Evolutionary conservation across 1,140 invertebrate genomes (phyloP), one percentile per base, ranked within the genome.

Genomic region (Samia ricini): DNA sequence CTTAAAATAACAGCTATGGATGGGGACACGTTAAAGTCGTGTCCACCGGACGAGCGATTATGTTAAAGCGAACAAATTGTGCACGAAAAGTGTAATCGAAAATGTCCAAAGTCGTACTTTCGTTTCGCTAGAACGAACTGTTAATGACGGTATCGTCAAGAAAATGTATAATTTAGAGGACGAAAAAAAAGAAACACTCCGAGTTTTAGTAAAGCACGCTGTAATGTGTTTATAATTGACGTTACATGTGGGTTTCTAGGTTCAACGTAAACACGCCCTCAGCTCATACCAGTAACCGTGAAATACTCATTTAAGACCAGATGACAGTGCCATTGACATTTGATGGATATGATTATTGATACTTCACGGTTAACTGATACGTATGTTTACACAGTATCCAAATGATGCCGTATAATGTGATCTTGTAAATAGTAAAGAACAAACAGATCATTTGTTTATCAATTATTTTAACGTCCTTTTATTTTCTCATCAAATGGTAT

Each of bases 151-250:
- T 29, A 57, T 57, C 56, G 56, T 20, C 26, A 18, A 26, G 12
- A 26, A 29, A 12, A 36, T 20, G 26, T 42, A 21, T 57, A 57
- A 57, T 57, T 57, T 57, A 33, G 24, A 57, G 10, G 33, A n/a
- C n/a, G n/a, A n/a, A n/a, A n/a, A n/a, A n/a, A 42, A 42, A 15
- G n/a, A 57, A 57, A 80, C 71, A 65, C 56, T 57, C 12, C 18
- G 29, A n/a, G 29, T 19, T 57, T 20, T 21, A 72, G 70, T 80
- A 78, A 80, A 72, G 68, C 74, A 80, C 74, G n/a, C n/a, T 79
- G 66, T 88, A 84, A 88, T 88, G 85, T 76, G 71, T 85, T 85
- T 85, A 88, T 85, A 85, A 85, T 85, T 81, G 81, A 79, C 71
- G 75, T 74, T 69, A 68, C n/a, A n/a, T 77, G 69, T 74, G 72